phyloP scores from a whole-genome alignment of 2,113 vertebrate genomes.

The Drymodes brunneopygia region DNA sequence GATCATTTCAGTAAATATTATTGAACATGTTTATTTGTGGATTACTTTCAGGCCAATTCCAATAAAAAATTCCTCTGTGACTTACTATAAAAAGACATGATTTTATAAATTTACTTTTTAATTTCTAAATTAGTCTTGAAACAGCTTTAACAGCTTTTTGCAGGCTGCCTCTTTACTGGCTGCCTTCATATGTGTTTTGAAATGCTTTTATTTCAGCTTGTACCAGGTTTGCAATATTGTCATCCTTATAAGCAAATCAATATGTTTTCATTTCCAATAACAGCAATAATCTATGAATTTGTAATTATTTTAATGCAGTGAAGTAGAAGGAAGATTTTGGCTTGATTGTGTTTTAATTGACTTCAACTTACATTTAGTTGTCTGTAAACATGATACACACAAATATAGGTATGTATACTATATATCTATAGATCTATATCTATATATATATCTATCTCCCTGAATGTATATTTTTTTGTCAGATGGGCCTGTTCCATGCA shows the following conservation, averaged over 20 bases:
- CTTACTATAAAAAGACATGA: not conserved
- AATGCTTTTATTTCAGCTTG: not conserved
- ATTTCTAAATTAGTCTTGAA: not conserved
- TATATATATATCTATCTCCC: not conserved
- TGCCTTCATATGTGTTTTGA: not conserved
- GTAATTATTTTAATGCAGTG: not conserved
- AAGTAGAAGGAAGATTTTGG: not conserved
- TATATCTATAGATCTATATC: not conserved
- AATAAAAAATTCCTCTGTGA: not conserved
- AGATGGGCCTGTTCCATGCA: not conserved
- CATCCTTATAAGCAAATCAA: not conserved
- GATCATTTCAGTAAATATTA: constrained; percentile 12
- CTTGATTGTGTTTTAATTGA: not conserved
- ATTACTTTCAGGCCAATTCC: constrained; percentile 38
- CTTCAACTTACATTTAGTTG: not conserved
- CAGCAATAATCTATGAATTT: not conserved
- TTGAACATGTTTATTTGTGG: not conserved
- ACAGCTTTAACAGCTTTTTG: not conserved
- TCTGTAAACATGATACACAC: not conserved
- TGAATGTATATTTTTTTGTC: not conserved
- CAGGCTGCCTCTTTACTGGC: not conserved
- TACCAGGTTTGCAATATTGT: not conserved
- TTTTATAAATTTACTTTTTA: not conserved
- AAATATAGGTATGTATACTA: not conserved
- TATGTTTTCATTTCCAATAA: not conserved